phyloP scores from a whole-genome alignment of 1,140 invertebrate genomes.

The Belonocnema kinseyi region DNA sequence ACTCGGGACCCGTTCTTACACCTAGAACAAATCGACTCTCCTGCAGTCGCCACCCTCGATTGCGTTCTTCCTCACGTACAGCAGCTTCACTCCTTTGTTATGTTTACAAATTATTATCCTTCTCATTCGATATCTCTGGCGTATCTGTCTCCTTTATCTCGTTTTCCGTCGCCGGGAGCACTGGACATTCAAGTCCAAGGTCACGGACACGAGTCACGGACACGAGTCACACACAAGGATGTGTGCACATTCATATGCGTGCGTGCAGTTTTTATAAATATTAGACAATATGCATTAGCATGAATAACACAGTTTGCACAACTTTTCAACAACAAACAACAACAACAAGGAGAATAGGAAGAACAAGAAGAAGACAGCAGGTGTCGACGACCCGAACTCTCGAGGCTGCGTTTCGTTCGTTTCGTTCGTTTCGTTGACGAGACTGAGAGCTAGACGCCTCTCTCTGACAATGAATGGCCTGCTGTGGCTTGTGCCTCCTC shows the following conservation, averaged over 20 bases:
- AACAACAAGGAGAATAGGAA: background rate
- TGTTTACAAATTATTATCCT: background rate
- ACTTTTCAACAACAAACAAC: slow-evolving; percentile 9
- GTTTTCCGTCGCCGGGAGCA: slow-evolving; percentile 40
- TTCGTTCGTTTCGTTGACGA: background rate
- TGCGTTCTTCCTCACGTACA: background rate
- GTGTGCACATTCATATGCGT: slow-evolving; percentile 3
- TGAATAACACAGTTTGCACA: background rate
- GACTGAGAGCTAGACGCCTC: background rate
- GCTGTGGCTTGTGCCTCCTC: slow-evolving; percentile 3
- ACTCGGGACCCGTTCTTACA: slow-evolving; percentile 39
- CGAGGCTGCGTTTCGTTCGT: background rate
- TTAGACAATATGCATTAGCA: no score
- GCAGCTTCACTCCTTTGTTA: background rate
- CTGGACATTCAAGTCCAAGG: slow-evolving; percentile 53
- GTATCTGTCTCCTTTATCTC: slow-evolving; percentile 32
- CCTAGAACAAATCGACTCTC: slow-evolving; percentile 13
- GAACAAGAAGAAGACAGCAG: background rate
- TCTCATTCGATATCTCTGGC: background rate
- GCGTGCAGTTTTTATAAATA: background rate
- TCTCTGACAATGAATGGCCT: slow-evolving; percentile 14
- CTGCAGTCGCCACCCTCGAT: no score
- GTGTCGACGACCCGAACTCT: slow-evolving; percentile 8
- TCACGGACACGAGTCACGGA: slow-evolving; percentile 44
- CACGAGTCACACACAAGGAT: slow-evolving; percentile 20